Evolutionary conservation across 2,888 invertebrate species (phyloP).

Genomic region (Lasioglossum zephyrum): DNA sequence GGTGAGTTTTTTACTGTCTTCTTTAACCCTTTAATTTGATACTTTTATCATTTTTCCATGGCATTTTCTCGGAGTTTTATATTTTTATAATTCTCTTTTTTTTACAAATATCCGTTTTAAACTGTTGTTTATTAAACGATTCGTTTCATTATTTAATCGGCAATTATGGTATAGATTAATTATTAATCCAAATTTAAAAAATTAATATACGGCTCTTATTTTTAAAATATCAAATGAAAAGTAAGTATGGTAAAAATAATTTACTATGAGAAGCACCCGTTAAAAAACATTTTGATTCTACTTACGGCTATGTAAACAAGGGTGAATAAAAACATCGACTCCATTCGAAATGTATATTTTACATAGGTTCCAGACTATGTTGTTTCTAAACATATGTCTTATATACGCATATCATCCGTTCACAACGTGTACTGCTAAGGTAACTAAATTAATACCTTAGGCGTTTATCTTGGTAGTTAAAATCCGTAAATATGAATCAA

Average conservation of each 20-base stretch:
- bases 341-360: slow-evolving; percentile 60
- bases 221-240: no score
- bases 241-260: no score
- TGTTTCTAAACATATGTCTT: slow-evolving; percentile 47
- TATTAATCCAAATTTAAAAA: background rate
- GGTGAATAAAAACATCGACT: slow-evolving; percentile 27
- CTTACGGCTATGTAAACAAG: background rate
- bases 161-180: no score
- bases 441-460: slow-evolving; percentile 38
- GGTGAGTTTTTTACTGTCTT: background rate
- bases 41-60: no score
- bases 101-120: no score
- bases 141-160: background rate
- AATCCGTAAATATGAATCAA: slow-evolving; percentile 74
- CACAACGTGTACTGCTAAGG: slow-evolving; percentile 38
- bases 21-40: background rate
- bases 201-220: no score
- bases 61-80: no score
- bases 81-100: no score
- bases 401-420: slow-evolving; percentile 47
- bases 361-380: slow-evolving; percentile 60
- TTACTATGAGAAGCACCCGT: no score
- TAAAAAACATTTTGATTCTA: background rate
- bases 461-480: slow-evolving; percentile 25
- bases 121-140: background rate